Conservation (phyloP, 2,113 vertebrate species). For the Daubentonia madagascariensis region DNA sequence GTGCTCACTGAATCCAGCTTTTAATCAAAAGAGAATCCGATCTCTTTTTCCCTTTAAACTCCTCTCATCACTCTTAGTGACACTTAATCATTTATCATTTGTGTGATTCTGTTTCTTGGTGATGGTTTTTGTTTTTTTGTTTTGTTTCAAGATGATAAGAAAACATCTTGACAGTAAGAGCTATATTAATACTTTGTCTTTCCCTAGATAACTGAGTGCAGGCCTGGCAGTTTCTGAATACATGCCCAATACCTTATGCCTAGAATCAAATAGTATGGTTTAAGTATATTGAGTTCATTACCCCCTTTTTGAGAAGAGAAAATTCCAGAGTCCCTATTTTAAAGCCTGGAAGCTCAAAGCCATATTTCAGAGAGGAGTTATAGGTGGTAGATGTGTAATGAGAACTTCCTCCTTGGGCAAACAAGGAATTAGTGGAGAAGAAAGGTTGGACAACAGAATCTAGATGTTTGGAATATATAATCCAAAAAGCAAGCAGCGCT, state of each 20-base stretch:
- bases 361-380: background rate
- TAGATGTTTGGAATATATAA: background rate
- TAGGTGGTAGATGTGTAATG: background rate
- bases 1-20: background rate
- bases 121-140: background rate
- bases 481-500: background rate
- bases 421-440: background rate
- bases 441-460: background rate
- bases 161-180: background rate
- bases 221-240: background rate
- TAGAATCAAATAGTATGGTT: background rate
- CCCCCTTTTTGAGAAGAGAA: background rate
- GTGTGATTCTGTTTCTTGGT: background rate
- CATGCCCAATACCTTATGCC: background rate
- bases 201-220: background rate
- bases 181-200: background rate
- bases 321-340: background rate
- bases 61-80: background rate
- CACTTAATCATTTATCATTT: background rate
- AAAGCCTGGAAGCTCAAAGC: background rate
- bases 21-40: too few species aligned
- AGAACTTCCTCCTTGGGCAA: background rate
- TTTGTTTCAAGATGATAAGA: too few species aligned
- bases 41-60: background rate
- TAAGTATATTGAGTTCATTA: background rate